These are phyloP conservation scores for Caenorhabditis inopinata DNA, from an alignment of 1,140 invertebrate genomes.

Conservation along the genomic window DNA sequence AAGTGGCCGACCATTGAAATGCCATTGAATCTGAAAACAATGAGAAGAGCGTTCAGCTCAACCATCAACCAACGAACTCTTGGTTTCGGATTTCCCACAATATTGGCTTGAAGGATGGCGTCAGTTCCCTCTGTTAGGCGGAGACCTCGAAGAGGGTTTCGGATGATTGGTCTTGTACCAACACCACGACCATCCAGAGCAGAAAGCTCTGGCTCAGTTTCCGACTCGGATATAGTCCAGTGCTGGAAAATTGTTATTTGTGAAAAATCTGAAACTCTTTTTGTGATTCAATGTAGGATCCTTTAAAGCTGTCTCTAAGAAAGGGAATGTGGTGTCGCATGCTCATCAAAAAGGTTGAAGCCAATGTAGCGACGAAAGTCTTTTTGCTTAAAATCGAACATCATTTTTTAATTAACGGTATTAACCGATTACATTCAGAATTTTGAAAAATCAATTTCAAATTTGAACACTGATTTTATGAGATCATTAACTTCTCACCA, in stretches of 20 bases:
- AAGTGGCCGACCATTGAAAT: conserved; percentile 55
- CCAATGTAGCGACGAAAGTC: no score
- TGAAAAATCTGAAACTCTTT: no score
- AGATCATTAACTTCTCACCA: no score
- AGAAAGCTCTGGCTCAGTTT: conserved; percentile 57
- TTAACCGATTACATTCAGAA: no score
- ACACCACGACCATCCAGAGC: conserved; percentile 31
- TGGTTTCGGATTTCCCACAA: conserved; percentile 64
- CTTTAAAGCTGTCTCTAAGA: no score
- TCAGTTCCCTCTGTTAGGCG: conserved; percentile 63
- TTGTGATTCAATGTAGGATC: no score
- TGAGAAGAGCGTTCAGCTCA: not conserved
- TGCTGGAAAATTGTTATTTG: conserved; percentile 30
- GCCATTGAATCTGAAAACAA: conserved; percentile 57
- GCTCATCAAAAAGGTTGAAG: no score
- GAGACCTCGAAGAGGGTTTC: conserved; percentile 53
- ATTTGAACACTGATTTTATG: no score
- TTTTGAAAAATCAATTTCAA: no score
- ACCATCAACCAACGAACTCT: conserved; percentile 39
- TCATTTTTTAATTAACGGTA: no score
- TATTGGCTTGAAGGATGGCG: conserved; percentile 61
- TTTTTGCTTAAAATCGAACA: no score
- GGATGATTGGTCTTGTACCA: conserved; percentile 53
- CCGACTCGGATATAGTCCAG: conserved; percentile 58
- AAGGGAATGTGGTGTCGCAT: no score